These are phyloP conservation scores for Mactra quadrangularis DNA, from an alignment of 1,140 invertebrate genomes.

Conservation along the genomic window DNA sequence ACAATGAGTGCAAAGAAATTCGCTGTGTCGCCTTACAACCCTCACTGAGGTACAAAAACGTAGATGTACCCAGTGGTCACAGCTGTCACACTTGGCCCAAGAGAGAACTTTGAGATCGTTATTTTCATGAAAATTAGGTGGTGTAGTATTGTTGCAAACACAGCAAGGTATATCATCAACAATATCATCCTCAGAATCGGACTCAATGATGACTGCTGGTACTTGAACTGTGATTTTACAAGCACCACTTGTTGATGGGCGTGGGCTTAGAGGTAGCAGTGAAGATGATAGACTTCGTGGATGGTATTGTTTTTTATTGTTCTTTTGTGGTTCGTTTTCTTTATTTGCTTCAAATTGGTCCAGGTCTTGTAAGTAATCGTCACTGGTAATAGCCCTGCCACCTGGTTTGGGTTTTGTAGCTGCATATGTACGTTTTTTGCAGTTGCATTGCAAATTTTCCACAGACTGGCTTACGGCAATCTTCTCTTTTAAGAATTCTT, in stretches of 20 bases:
- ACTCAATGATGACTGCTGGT: not conserved
- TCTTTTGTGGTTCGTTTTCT: not conserved
- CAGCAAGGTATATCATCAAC: constrained; percentile 6
- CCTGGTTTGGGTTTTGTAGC: constrained; percentile 4
- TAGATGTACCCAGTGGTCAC: constrained; percentile 17
- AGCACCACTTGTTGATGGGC: not conserved
- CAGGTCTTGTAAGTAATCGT: not conserved
- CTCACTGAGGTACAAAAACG: constrained; percentile 3
- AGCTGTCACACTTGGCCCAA: constrained; percentile 37
- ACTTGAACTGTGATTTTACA: not conserved
- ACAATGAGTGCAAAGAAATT: no score
- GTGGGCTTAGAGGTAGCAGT: not conserved
- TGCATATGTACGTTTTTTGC: not conserved
- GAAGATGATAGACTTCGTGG: not conserved
- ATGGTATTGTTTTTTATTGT: not conserved
- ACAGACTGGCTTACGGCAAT: not conserved
- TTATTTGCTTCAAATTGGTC: not conserved
- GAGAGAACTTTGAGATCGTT: not conserved
- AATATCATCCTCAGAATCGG: not conserved
- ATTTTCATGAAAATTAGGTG: not conserved
- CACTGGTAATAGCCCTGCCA: constrained; percentile 2
- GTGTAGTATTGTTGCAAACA: not conserved
- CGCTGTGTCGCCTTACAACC: constrained; percentile 17
- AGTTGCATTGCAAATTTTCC: not conserved
- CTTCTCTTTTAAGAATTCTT: constrained; percentile 6